Evolutionary conservation across 1,140 invertebrate species (phyloP).

Genomic region (Cepaea nemoralis): DNA sequence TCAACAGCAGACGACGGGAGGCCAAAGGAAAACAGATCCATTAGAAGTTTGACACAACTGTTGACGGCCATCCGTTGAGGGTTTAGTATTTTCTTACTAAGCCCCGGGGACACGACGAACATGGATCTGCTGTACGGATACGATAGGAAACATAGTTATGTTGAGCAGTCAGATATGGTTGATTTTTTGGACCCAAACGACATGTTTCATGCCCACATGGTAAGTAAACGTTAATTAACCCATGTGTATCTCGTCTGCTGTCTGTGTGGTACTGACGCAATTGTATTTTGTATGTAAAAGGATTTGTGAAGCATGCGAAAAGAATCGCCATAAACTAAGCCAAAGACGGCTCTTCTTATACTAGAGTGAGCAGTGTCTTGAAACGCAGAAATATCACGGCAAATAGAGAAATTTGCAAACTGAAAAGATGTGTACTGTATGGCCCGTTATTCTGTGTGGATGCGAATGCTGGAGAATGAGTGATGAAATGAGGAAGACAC

Average conservation of each 20-base stretch:
- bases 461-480: too few relatives aligned
- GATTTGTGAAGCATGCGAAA: too few relatives aligned
- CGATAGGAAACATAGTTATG: slow-evolving; percentile 62
- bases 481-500: too few relatives aligned
- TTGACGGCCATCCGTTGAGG: slow-evolving; percentile 60
- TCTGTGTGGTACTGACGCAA: too few relatives aligned
- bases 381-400: too few relatives aligned
- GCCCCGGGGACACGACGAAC: slow-evolving; percentile 60
- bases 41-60: slow-evolving; percentile 7
- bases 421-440: too few relatives aligned
- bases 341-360: too few relatives aligned
- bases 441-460: too few relatives aligned
- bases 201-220: slow-evolving; percentile 57
- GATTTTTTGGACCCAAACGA: slow-evolving; percentile 59
- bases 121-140: slow-evolving; percentile 68
- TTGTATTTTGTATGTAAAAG: too few relatives aligned
- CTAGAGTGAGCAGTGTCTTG: too few relatives aligned
- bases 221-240: slow-evolving; percentile 43
- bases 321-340: too few relatives aligned
- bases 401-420: too few relatives aligned
- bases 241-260: background rate
- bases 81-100: slow-evolving; percentile 49
- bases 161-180: slow-evolving; percentile 61
- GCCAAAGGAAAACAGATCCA: background rate
- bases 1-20: background rate